Evolutionary conservation across 2,797 vertebrate genomes (phyloP).

Genomic region (Ficedula albicollis): DNA sequence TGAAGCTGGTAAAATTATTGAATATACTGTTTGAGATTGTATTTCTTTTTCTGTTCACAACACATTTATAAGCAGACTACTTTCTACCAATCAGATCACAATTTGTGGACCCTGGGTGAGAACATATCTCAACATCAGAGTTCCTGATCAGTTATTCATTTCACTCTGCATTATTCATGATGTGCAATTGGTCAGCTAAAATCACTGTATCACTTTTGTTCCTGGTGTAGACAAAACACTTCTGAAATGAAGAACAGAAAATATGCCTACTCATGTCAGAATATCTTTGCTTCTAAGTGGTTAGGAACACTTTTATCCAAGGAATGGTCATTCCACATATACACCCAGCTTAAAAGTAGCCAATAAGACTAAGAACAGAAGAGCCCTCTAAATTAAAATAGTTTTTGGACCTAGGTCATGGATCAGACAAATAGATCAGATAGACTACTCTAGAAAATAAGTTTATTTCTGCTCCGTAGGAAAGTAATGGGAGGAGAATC

Average conservation of each 20-base stretch:
- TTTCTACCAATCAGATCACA: conserved; percentile 15
- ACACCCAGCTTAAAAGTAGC: not conserved
- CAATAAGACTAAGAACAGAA: not conserved
- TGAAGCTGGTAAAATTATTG: not conserved
- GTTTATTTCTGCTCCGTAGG: not conserved
- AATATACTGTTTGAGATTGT: not conserved
- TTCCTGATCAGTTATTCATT: conserved; percentile 49
- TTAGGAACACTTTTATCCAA: not conserved
- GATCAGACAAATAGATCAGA: not conserved
- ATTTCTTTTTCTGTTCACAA: not conserved
- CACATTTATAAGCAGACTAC: not conserved
- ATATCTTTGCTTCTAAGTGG: not conserved
- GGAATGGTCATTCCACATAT: not conserved
- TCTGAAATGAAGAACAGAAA: not conserved
- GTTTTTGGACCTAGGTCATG: not conserved
- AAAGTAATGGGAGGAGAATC: not conserved
- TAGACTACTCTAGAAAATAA: not conserved
- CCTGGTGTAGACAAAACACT: conserved; percentile 5
- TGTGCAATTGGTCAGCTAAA: conserved; percentile 54
- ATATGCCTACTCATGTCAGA: not conserved
- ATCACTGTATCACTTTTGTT: not conserved
- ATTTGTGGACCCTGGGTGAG: conserved; percentile 37
- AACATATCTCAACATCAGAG: not conserved
- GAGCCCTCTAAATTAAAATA: not conserved
- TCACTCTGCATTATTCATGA: conserved; percentile 52